Conservation (phyloP, 1,140 invertebrate species). For the Tetragonula clypearis region DNA sequence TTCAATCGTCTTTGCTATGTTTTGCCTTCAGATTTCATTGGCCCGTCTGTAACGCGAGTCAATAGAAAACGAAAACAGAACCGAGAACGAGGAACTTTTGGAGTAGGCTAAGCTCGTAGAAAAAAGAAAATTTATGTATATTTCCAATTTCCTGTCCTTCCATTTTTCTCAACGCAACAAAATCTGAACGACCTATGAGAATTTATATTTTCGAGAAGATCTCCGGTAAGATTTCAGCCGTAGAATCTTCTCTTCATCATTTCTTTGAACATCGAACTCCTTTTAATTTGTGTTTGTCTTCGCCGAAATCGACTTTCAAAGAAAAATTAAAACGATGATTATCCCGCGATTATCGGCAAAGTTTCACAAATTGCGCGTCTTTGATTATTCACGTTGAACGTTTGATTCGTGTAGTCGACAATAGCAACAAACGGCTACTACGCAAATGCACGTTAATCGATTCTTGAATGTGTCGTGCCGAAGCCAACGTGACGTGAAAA, state of each 20-base stretch:
- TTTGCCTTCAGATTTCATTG: neutral
- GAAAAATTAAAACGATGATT: neutral
- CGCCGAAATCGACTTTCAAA: neutral
- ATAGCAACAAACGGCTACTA: neutral
- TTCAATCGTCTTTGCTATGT: neutral
- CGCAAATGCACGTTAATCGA: neutral
- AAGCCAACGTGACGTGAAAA: neutral
- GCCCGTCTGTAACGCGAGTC: neutral
- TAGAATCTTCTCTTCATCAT: neutral
- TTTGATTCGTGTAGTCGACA: neutral
- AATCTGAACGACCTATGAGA: neutral
- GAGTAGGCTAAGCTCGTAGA: slow-evolving; percentile 8
- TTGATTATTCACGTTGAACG: neutral
- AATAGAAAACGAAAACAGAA: neutral
- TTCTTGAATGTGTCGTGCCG: neutral
- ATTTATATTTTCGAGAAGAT: neutral
- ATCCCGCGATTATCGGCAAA: neutral
- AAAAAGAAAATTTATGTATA: slow-evolving; percentile 12
- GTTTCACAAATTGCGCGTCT: neutral
- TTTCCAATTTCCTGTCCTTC: neutral
- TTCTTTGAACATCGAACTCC: neutral
- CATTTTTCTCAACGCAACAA: neutral
- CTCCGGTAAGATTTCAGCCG: too few relatives aligned
- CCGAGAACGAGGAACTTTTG: neutral
- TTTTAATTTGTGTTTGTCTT: neutral